These are phyloP conservation scores for Eudasyphora cyanicolor DNA, from an alignment of 2,888 invertebrate species.

Conservation along the genomic window DNA sequence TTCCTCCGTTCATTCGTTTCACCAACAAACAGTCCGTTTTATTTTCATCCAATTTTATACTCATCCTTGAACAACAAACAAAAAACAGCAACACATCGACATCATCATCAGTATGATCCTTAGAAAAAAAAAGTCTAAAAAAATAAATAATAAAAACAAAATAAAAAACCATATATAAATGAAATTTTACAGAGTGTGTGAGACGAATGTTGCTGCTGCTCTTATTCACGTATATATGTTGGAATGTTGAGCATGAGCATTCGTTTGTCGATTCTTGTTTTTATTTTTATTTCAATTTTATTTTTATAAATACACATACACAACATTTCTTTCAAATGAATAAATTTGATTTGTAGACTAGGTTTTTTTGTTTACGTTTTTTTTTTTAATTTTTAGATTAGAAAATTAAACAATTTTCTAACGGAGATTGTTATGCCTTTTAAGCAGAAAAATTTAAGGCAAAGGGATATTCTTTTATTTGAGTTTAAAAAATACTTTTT, in stretches of 20 bases:
- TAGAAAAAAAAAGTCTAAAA: not conserved
- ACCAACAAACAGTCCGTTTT: not conserved
- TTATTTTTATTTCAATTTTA: slow-evolving; percentile 10
- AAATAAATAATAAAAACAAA: too few species aligned
- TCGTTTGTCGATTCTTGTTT: slow-evolving; percentile 17
- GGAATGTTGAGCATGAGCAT: not conserved
- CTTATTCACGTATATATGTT: too few species aligned
- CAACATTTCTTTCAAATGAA: slow-evolving; percentile 12
- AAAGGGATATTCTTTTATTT: too few species aligned
- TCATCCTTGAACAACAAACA: slow-evolving; percentile 1
- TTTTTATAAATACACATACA: slow-evolving; percentile 21
- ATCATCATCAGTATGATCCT: slow-evolving; percentile 6
- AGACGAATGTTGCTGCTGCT: too few species aligned
- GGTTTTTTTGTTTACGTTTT: not conserved
- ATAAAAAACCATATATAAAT: not conserved
- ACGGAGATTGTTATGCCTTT: not conserved
- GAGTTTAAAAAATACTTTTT: too few species aligned
- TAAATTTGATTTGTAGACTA: slow-evolving; percentile 17
- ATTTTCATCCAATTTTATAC: slow-evolving; percentile 7
- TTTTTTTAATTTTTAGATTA: slow-evolving; percentile 1
- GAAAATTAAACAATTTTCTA: not conserved
- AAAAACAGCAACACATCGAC: not conserved
- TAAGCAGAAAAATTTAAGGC: too few species aligned
- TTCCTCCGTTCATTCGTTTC: not conserved
- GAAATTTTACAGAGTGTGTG: slow-evolving; percentile 23